Evolutionary conservation across 2,797 vertebrate genomes (phyloP), one percentile per base, ranked within the genome.

Genomic region (Cyclopterus lumpus): DNA sequence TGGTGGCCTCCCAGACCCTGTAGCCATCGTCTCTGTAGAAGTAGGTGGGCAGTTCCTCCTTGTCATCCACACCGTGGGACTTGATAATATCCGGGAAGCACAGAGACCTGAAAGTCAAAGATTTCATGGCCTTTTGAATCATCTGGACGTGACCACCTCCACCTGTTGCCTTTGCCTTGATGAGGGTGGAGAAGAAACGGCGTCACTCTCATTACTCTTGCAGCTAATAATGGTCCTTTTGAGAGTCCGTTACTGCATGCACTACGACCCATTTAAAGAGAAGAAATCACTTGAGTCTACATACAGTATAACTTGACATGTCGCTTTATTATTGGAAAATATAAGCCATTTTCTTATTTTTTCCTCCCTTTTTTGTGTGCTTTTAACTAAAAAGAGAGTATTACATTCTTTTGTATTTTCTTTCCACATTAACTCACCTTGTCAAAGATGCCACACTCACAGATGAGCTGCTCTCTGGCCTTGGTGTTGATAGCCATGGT

Each of bases 401-500:
- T 6, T 8, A 20, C 6, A 16, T 46, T 18, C 18, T 46, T 20
- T n/a, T 51, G 22, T 22, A 22, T 53, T 40, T 28, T 64, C 9
- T 15, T 7, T 34, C 30, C n/a, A n/a, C n/a, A n/a, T n/a, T n/a
- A n/a, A n/a, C n/a, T 90, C 79, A 98, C 98, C 96, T 99, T 99
- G 87, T 99, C 98, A 75, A 99, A 99, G 86, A 99, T 96, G 71
- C 98, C 98, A 15, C 94, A 96, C 81, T 99, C 96, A 86, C 98
- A 99, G 90, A 99, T 99, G 65, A 99, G 97, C 92, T 99, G 95
- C 69, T 99, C 98, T 40, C 98, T 93, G 74, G 98, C 98, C 89
- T 99, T 99, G 81, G 98, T 99, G 91, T 99, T 99, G 87, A 99
- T 99, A 32, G 98, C 98, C 63, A 99, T 98, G 67, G 98, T 99